Evolutionary conservation across 37 sponge, comb jelly and placozoan genomes (phyloP), one percentile per base, ranked within the genome.

Genomic region (Eunapius fragilis): DNA sequence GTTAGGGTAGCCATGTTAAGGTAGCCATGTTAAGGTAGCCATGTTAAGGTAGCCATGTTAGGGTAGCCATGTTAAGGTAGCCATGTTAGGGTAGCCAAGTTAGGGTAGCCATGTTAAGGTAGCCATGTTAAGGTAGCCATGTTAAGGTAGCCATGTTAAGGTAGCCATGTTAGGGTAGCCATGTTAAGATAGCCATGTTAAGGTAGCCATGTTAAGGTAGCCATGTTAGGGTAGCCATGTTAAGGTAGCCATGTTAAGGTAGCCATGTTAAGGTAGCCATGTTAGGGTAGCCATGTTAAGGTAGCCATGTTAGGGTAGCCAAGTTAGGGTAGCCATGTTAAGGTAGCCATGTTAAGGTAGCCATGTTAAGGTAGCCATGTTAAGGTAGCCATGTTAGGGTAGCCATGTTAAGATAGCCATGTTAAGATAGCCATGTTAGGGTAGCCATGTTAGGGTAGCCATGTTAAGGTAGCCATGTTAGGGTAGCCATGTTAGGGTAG

Each of bases 61-160:
- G 37, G 75, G 26, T 37, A 37, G 17, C 4, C 30, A 78, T 25
- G 78, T 31, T 25, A 48, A 25, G 67, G 19, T 30, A 26, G 28
- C 24, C 27, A 4, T 36, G 31, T 35, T 33, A 37, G 35, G 69
- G 31, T 32, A 22, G 12, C 0, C 73, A n/a, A n/a, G n/a, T n/a
- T n/a, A n/a, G n/a, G n/a, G 79, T 31, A n/a, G 32, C 0, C 74
- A 32, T 22, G 73, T 86, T 50, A 72, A 32, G 87, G 79, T 12
- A 86, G 74, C 27, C 19, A 58, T 1, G 2, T 4, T 17, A 76
- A 31, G 75, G 26, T 37, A 37, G 17, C 4, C 30, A 78, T 25
- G 78, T 31, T 25, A 48, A 25, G 67, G 19, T 30, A 26, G 28
- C 24, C 27, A 4, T 36, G 31, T 35, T 33, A 37, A 37, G 69